Conservation (phyloP, 2,797 vertebrate genomes). For the Masticophis lateralis region DNA sequence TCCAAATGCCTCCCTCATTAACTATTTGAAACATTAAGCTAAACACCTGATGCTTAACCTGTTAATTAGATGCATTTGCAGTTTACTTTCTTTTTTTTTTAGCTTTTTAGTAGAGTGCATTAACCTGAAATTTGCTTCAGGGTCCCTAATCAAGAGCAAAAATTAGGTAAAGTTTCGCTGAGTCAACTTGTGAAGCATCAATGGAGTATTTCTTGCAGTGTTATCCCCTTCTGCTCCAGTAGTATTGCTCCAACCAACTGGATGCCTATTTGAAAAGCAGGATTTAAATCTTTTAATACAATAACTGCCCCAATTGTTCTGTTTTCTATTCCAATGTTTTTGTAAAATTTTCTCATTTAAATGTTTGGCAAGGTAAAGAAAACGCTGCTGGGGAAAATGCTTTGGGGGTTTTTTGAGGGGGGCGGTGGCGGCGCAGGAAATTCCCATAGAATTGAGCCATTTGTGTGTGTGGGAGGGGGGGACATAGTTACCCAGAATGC, state of each 20-base stretch:
- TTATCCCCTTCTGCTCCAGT: background rate
- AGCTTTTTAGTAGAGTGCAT: background rate
- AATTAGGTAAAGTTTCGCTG: background rate
- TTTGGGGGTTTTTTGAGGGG: background rate
- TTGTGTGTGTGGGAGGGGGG: background rate
- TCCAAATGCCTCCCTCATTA: background rate
- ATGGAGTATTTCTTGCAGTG: background rate
- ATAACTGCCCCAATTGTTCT: background rate
- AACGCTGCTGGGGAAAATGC: background rate
- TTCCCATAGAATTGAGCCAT: background rate
- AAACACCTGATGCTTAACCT: background rate
- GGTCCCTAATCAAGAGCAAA: background rate
- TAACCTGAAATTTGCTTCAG: background rate
- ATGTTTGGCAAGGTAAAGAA: background rate
- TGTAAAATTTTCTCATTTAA: background rate
- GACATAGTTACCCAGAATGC: background rate
- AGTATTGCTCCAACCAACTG: background rate
- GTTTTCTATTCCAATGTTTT: background rate
- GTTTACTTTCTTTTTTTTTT: background rate
- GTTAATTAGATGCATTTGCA: background rate
- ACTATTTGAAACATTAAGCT: background rate
- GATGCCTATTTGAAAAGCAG: background rate
- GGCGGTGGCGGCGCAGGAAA: rapidly evolving
- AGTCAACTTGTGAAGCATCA: background rate
- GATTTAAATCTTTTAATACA: background rate